phyloP scores from a whole-genome alignment of 2,888 invertebrate genomes.

The Drosophila pullipes region DNA sequence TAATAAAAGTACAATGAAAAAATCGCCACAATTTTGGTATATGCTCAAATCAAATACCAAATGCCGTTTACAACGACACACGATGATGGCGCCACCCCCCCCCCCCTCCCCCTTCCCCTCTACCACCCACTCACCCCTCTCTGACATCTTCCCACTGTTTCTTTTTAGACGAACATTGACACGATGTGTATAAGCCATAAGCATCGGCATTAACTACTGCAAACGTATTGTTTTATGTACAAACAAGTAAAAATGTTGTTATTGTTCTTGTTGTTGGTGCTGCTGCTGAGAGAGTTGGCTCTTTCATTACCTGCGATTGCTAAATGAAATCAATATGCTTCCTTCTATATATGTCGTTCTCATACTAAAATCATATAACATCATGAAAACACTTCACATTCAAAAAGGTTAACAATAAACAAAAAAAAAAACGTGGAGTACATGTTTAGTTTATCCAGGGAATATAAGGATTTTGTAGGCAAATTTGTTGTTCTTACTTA shows the following conservation, averaged over 20 bases:
- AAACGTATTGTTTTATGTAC: neutral
- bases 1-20: conserved; percentile 49
- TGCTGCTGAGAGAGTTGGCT: conserved; percentile 28
- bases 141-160: neutral
- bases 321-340: conserved; percentile 2
- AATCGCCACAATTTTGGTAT: conserved; percentile 49
- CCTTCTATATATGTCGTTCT: neutral
- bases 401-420: conserved; percentile 28
- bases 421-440: conserved; percentile 23
- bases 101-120: no score
- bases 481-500: neutral
- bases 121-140: accelerated
- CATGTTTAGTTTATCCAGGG: conserved; percentile 68
- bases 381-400: conserved; percentile 24
- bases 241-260: conserved; percentile 18
- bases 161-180: conserved; percentile 17
- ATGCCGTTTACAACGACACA: conserved; percentile 48
- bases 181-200: neutral
- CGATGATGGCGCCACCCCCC: conserved; percentile 11
- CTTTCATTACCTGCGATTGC: conserved; percentile 5
- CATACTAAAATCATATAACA: neutral
- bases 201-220: conserved; percentile 6
- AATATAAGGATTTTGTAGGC: neutral
- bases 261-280: neutral
- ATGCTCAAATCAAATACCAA: conserved; percentile 40